phyloP scores from a whole-genome alignment of 2,797 vertebrate genomes.

The Phoeniculus purpureus region DNA sequence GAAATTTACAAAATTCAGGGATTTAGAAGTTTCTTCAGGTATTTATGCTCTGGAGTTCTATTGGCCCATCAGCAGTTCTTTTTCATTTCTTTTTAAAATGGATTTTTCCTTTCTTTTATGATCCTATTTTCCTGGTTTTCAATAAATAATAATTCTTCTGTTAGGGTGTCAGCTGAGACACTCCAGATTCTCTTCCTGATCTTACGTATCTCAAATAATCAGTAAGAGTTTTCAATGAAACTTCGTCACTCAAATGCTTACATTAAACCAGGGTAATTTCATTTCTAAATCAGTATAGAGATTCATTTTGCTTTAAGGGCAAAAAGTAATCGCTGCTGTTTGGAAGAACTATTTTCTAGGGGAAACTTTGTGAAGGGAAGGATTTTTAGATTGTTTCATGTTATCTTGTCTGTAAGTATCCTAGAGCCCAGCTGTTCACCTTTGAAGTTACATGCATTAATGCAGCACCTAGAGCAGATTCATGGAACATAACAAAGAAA shows the following conservation, averaged over 20 bases:
- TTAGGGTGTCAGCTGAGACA: background rate
- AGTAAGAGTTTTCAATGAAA: background rate
- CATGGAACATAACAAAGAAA: background rate
- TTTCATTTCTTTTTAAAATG: background rate
- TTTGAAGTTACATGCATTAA: background rate
- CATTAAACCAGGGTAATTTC: background rate
- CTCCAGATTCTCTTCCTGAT: background rate
- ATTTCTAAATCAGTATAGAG: background rate
- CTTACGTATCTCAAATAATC: background rate
- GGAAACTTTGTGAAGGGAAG: background rate
- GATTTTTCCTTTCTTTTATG: background rate
- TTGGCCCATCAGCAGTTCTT: background rate
- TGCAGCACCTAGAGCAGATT: background rate
- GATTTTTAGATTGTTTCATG: background rate
- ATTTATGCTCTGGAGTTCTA: background rate
- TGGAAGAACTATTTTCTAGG: background rate
- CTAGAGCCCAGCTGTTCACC: background rate
- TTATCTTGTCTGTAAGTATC: background rate
- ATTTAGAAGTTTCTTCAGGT: background rate
- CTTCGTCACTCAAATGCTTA: background rate
- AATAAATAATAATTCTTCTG: background rate
- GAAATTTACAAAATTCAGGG: background rate
- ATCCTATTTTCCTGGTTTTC: background rate
- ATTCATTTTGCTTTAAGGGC: background rate
- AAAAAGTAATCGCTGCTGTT: background rate